These are phyloP conservation scores for Lasioglossum marginatum DNA, from an alignment of 2,888 invertebrate genomes.

Conservation along the genomic window DNA sequence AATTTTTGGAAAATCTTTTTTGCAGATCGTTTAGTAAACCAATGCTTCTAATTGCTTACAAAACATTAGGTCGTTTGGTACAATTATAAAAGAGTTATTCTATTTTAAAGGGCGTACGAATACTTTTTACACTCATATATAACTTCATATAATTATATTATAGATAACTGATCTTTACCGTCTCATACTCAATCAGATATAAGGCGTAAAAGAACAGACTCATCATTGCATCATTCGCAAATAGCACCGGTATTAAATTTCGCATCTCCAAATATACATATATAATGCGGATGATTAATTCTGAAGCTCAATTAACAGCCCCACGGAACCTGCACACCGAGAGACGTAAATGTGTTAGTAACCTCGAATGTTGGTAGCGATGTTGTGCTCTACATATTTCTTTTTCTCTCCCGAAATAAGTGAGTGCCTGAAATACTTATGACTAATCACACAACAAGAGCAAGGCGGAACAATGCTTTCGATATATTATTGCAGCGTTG, in stretches of 20 bases:
- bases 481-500: slow-evolving; percentile 37
- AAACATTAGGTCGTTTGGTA: too few relatives aligned
- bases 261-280: slow-evolving; percentile 26
- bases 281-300: slow-evolving; percentile 31
- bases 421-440: slow-evolving; percentile 50
- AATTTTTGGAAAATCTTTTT: too few relatives aligned
- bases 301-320: slow-evolving; percentile 41
- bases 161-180: not conserved
- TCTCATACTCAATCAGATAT: not conserved
- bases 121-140: too few relatives aligned
- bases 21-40: too few relatives aligned
- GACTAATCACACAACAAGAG: slow-evolving; percentile 63
- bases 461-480: slow-evolving; percentile 55
- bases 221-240: not conserved
- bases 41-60: too few relatives aligned
- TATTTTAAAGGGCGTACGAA: too few relatives aligned
- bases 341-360: slow-evolving; percentile 50
- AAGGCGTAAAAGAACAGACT: not conserved
- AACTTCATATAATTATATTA: not conserved
- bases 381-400: slow-evolving; percentile 54
- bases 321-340: not conserved
- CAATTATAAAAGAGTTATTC: too few relatives aligned
- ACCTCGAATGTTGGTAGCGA: slow-evolving; percentile 57
- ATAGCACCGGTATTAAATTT: slow-evolving; percentile 8
- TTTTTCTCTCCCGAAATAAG: slow-evolving; percentile 62